Base-by-base conservation (phyloP, 2,113 vertebrate genomes). In the Melanotaenia duboulayi region DNA sequence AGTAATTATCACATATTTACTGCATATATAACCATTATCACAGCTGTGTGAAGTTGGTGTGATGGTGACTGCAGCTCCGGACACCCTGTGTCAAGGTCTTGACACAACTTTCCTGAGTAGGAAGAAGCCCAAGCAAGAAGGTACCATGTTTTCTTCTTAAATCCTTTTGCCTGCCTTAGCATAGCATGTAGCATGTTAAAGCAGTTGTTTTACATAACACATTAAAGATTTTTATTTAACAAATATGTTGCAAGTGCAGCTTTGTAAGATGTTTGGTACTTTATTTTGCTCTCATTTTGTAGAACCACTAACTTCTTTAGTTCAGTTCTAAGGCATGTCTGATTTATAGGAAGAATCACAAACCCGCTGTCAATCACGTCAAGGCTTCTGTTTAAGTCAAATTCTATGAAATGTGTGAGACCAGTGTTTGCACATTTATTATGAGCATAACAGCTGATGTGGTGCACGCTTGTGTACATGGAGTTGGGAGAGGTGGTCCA, bases 41-140 rank as follows among this genome's bases (percentile, higher is more conserved):
- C 5, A 17, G 5, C 17, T 14, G 44, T 7, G 7, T 7, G 17
- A 17, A 14, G 19, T 14, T 6, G 13, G 4, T 16, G 4, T 46
- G 14, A 46, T 7, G 6, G 19, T 48, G 44, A 17, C 13, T n/a
- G 44, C 6, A 48, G 17, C 42, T 46, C 16, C 42, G 4, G 13
- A 54, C 49, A 42, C 54, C 37, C 19, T 11, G 16, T 32, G 49
- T 23, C 0, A 13, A 20, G 2, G 20, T 52, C 4, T 4, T 11
- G 14, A 23, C 13, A 22, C 57, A 65, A 66, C 71, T 65, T 57
- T 59, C 46, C 20, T 72, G n/a, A 24, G 51, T 0, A 19, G 42
- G 50, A 72, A 55, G 60, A 72, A 44, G 12, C 16, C 20, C 37
- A 44, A 52, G 48, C 59, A 14, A 67, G 10, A 25, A 66, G 63